Conservation (phyloP, 2,888 invertebrate genomes). For the Ametastegia equiseti region DNA sequence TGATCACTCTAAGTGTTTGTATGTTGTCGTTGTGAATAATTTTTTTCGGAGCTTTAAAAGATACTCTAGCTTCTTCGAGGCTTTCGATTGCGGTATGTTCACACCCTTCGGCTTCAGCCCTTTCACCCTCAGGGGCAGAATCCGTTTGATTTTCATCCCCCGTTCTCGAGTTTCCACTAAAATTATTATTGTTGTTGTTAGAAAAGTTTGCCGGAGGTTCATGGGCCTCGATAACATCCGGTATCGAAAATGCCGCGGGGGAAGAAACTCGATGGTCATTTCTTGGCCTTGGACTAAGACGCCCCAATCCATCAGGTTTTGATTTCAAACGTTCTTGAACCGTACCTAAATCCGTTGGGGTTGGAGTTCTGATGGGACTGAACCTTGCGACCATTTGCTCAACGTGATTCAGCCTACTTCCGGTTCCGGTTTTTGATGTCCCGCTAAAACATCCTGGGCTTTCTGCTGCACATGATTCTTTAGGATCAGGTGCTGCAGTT, state of each 20-base stretch:
- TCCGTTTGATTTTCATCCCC: constrained; percentile 42
- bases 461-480: too few relatives aligned
- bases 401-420: constrained; percentile 1
- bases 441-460: not conserved
- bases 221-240: constrained; percentile 68
- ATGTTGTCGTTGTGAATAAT: constrained; percentile 70
- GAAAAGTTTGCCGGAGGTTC: constrained; percentile 49
- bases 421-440: not conserved
- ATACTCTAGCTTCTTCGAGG: constrained; percentile 63
- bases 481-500: not conserved
- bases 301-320: constrained; percentile 61
- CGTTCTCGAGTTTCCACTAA: too few relatives aligned
- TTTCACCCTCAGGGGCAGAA: constrained; percentile 65
- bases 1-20: constrained; percentile 72
- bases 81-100: constrained; percentile 67
- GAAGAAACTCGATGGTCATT: constrained; percentile 49
- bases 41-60: constrained; percentile 62
- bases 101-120: constrained; percentile 73
- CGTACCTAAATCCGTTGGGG: constrained; percentile 4
- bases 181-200: too few relatives aligned
- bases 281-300: constrained; percentile 59
- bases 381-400: constrained; percentile 42
- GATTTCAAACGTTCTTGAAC: not conserved
- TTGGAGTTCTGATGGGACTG: constrained; percentile 27
- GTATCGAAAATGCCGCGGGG: constrained; percentile 56